Evolutionary conservation across 2,888 invertebrate genomes (phyloP), one percentile per base, ranked within the genome.

Genomic region (Biston betularia): DNA sequence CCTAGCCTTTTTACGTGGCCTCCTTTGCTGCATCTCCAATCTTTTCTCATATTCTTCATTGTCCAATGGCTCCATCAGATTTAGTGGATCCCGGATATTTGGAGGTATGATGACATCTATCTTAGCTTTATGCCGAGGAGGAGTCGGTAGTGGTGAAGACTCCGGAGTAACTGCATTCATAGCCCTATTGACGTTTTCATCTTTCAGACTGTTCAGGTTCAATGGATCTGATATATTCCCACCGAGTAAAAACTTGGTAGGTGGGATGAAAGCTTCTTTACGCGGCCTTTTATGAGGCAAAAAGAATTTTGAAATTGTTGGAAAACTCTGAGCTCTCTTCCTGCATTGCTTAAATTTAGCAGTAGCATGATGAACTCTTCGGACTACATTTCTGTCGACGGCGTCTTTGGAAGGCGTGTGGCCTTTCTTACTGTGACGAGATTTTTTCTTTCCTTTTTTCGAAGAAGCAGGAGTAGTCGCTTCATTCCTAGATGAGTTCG

Each of bases 181-280:
- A 8, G 96, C 96, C 75, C 96, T 94, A 79, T 96, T 96, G 24
- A 96, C 94, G 77, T 96, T 96, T 84, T 97, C 97, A 85, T 97
- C 96, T 88, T 96, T 97, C 78, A 99, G 94, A 83, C 98, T 98
- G 83, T 98, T 98, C 69, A 99, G 90, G 92, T 99, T 99, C 53
- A 99, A 90, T 0, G 99, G 99, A 94, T 99, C 99, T 75, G 97
- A 97, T 75, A 98, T 98, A 88, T 98, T 99, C 9, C 99, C 99
- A 52, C 99, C 99, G 1, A 99, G 95, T 6, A 98, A 92, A 89
- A 99, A 99, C 88, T 98, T 98, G 0, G 98, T 98, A 0, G 99
- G 98, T 59, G 98, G 96, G 79, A 98, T 97, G 74, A 97, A 95
- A 63, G 95, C 95, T 74, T 96, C 96, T 79, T 96, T 96, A 73